A percentile compares a stretch with the other conserved stretches of the same genome.
These are phyloP conservation scores for Anastrepha ludens DNA, from an alignment of 1,140 invertebrate species.

Conservation along the genomic window DNA sequence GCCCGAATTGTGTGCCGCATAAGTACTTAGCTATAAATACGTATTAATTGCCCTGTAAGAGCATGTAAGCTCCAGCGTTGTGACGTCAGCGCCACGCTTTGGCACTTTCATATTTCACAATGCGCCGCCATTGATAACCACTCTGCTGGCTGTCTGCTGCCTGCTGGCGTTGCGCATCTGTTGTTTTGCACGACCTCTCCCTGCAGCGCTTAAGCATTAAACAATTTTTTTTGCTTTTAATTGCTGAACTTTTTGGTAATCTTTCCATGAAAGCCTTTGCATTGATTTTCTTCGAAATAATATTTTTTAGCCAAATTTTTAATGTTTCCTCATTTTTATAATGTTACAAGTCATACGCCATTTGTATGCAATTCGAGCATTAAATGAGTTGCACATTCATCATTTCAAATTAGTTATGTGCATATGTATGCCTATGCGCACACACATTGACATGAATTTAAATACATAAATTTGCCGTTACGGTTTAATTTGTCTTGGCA, in stretches of 20 bases:
- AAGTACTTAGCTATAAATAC: neutral
- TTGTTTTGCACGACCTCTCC: neutral
- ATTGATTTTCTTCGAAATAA: neutral
- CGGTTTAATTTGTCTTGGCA: conserved; percentile 36
- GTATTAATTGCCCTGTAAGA: conserved; percentile 18
- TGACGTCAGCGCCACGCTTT: neutral
- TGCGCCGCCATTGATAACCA: neutral
- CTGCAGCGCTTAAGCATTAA: conserved; percentile 12
- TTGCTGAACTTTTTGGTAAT: neutral
- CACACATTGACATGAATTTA: neutral
- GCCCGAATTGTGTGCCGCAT: neutral
- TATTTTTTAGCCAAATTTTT: neutral
- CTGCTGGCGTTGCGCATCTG: neutral
- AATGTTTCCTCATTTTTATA: conserved; percentile 24
- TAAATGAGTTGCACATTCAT: conserved; percentile 44
- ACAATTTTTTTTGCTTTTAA: conserved; percentile 7
- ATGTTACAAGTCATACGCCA: conserved; percentile 12
- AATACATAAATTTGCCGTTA: neutral
- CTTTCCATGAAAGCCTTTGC: neutral
- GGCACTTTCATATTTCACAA: neutral
- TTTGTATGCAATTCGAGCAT: conserved; percentile 48
- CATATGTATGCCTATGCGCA: neutral
- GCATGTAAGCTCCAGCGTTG: neutral
- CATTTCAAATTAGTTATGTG: conserved; percentile 11
- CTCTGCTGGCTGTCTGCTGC: neutral